Percentiles rank a stretch among this genome's conserved stretches.
Conservation (phyloP, 2,797 vertebrate species). For the Lepus townsendii region DNA sequence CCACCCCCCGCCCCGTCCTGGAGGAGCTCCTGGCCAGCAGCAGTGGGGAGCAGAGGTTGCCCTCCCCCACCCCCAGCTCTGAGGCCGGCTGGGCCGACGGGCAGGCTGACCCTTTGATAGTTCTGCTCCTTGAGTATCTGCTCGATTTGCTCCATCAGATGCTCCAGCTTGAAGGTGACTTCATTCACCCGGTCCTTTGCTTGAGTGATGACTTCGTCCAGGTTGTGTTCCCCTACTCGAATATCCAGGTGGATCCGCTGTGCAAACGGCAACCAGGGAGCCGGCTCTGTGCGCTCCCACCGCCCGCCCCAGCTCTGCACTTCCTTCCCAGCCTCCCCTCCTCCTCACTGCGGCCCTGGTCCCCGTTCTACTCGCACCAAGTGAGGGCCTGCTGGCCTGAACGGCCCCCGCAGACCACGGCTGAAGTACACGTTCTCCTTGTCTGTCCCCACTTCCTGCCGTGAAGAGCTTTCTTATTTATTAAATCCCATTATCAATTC, state of each 20-base stretch:
- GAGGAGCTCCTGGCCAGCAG: background rate
- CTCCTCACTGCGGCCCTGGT: background rate
- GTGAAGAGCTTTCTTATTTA: conserved; percentile 10
- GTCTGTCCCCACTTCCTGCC: background rate
- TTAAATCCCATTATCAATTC: conserved; percentile 64
- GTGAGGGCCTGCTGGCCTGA: background rate
- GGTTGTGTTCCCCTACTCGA: conserved; percentile 93
- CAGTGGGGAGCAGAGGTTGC: too few species aligned
- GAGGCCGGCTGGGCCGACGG: background rate
- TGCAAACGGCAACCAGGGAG: conserved; percentile 49
- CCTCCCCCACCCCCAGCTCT: background rate
- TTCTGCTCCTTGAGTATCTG: conserved; percentile 94
- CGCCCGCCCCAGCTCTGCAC: background rate
- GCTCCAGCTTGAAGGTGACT: conserved; percentile 89
- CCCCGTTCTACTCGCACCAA: background rate
- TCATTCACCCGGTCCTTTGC: conserved; percentile 92
- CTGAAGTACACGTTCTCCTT: background rate
- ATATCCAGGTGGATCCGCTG: conserved; percentile 95
- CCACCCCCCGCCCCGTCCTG: background rate
- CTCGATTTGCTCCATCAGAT: conserved; percentile 92
- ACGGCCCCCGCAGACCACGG: too few species aligned
- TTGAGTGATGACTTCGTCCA: conserved; percentile 86
- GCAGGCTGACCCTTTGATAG: conserved; percentile 92
- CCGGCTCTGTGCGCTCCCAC: too few species aligned
- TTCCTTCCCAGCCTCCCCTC: fast-evolving